A percentile compares a stretch with the other conserved stretches of the same genome.
These are phyloP conservation scores for Hippopotamyrus pictus DNA, from an alignment of 2,797 vertebrate genomes.

Conservation along the genomic window DNA sequence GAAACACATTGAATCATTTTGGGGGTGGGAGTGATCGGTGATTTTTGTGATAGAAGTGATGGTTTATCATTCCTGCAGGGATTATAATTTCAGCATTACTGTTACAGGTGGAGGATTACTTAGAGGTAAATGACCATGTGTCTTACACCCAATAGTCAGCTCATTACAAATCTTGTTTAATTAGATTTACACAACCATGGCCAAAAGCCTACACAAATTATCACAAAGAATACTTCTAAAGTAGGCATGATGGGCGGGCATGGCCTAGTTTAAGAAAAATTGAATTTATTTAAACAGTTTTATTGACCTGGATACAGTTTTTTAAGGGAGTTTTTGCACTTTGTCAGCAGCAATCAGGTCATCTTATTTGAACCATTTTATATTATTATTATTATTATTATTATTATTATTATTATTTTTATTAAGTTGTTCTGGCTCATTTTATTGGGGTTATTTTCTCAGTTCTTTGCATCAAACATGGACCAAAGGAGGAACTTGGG, in stretches of 20 bases:
- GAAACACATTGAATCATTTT: not conserved
- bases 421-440: not conserved
- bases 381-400: too few species aligned
- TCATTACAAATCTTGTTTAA: not conserved
- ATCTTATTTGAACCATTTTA: not conserved
- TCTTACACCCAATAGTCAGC: not conserved
- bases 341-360: not conserved
- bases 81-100: not conserved
- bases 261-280: not conserved
- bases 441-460: not conserved
- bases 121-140: not conserved
- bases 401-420: not conserved
- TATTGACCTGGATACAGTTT: not conserved
- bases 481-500: not conserved
- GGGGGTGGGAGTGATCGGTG: not conserved
- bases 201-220: not conserved
- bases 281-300: not conserved
- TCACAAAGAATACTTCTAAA: not conserved
- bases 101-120: not conserved
- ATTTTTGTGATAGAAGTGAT: not conserved
- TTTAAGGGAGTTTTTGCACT: not conserved
- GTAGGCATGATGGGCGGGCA: not conserved
- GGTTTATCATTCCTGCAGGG: not conserved
- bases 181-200: not conserved
- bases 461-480: not conserved